Evolutionary conservation across 2,797 vertebrate genomes (phyloP).

Genomic region (Lerista edwardsae): DNA sequence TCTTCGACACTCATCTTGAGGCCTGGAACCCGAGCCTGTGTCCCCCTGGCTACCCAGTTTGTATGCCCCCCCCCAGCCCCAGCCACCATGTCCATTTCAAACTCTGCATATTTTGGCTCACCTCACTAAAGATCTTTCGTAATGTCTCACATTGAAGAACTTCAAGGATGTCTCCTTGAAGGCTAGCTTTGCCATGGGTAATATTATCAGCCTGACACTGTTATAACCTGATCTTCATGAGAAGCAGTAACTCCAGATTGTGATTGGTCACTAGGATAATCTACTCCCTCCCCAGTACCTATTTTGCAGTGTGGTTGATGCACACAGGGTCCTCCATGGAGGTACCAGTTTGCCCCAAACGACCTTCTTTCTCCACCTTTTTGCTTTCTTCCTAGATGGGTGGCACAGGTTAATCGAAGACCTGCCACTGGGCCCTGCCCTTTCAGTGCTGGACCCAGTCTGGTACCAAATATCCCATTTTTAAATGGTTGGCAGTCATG

Average conservation of each 20-base stretch:
- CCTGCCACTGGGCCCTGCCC: not conserved
- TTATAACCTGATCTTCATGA: not conserved
- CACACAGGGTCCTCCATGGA: not conserved
- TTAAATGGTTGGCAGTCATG: too few relatives aligned
- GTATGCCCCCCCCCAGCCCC: not conserved
- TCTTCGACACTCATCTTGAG: too few relatives aligned
- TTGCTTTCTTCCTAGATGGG: too few relatives aligned
- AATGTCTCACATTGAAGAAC: not conserved
- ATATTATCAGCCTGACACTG: not conserved
- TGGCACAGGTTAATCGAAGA: not conserved
- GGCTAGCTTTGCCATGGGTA: slow-evolving; percentile 41
- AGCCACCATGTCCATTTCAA: slow-evolving; percentile 67
- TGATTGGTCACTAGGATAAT: not conserved
- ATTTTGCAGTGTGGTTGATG: not conserved
- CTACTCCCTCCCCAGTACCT: not conserved
- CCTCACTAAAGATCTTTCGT: slow-evolving; percentile 51
- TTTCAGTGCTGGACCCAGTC: too few relatives aligned
- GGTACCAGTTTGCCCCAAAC: too few relatives aligned
- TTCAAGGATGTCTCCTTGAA: slow-evolving; percentile 61
- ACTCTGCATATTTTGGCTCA: slow-evolving; percentile 72
- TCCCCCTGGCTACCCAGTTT: too few relatives aligned
- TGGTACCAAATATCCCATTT: too few relatives aligned
- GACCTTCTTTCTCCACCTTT: too few relatives aligned
- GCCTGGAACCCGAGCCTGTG: too few relatives aligned
- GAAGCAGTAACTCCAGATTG: not conserved